These are phyloP conservation scores for Microcebus murinus DNA, from an alignment of 2,113 vertebrate species.

Conservation along the genomic window DNA sequence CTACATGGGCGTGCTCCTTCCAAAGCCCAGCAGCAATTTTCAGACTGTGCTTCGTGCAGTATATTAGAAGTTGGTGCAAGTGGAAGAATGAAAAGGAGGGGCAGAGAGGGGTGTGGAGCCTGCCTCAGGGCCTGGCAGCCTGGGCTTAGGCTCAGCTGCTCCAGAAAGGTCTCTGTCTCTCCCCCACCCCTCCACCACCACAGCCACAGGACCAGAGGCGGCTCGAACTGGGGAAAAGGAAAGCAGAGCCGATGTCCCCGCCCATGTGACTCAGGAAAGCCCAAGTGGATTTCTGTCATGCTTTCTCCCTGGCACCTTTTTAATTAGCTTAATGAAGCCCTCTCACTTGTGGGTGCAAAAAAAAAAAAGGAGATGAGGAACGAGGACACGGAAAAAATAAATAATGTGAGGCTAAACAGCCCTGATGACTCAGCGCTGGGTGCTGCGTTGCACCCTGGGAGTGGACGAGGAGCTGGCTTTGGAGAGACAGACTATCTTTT, in stretches of 20 bases:
- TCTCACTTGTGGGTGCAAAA: background rate
- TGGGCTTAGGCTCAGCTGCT: background rate
- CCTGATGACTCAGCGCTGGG: background rate
- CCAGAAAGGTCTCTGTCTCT: background rate
- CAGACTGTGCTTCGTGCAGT: background rate
- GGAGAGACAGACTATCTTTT: background rate
- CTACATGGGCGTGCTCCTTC: background rate
- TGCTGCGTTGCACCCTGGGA: background rate
- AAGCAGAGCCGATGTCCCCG: background rate
- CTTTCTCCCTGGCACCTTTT: background rate
- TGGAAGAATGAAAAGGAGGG: background rate
- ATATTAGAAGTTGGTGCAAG: background rate
- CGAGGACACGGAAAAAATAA: background rate
- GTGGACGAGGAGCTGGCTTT: background rate
- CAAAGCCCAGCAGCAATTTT: background rate
- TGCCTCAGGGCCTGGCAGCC: background rate
- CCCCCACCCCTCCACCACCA: fast-evolving
- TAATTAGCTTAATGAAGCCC: conserved; percentile 37
- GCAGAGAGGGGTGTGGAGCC: background rate
- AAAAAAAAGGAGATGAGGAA: background rate
- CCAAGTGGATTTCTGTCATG: background rate
- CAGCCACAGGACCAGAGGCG: background rate
- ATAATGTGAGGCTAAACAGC: background rate
- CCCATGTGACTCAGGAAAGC: background rate
- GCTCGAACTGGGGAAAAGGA: background rate